Evolutionary conservation across 2,113 vertebrate genomes (phyloP).

Genomic region (Loxodonta africana): DNA sequence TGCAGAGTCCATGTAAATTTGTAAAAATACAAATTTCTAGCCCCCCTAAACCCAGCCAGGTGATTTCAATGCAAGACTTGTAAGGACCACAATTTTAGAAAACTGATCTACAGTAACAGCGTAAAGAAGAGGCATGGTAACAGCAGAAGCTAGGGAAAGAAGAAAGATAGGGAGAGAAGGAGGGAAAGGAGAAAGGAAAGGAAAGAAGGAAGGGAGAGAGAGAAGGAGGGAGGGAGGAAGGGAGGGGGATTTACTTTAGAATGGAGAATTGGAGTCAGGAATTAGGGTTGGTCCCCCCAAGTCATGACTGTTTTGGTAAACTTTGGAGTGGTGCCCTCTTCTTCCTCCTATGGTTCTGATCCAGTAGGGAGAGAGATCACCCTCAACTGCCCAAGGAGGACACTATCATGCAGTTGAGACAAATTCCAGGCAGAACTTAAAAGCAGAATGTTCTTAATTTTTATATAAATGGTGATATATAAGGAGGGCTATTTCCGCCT

Average conservation of each 20-base stretch:
- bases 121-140: not conserved
- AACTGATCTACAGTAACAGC: not conserved
- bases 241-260: not conserved
- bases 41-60: not conserved
- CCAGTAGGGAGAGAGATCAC: not conserved
- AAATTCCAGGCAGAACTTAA: not conserved
- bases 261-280: not conserved
- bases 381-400: not conserved
- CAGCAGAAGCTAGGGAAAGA: not conserved
- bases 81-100: not conserved
- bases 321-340: not conserved
- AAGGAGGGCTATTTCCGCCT: not conserved
- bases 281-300: rapidly evolving
- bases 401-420: not conserved
- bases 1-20: not conserved
- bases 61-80: not conserved
- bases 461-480: not conserved
- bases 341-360: not conserved
- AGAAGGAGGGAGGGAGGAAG: not conserved
- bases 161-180: not conserved
- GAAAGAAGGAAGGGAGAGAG: not conserved
- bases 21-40: not conserved
- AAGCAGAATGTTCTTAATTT: not conserved
- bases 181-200: not conserved
- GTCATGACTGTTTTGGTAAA: not conserved